phyloP scores from a whole-genome alignment of 2,888 invertebrate genomes.

The Acanthosepion esculentum region DNA sequence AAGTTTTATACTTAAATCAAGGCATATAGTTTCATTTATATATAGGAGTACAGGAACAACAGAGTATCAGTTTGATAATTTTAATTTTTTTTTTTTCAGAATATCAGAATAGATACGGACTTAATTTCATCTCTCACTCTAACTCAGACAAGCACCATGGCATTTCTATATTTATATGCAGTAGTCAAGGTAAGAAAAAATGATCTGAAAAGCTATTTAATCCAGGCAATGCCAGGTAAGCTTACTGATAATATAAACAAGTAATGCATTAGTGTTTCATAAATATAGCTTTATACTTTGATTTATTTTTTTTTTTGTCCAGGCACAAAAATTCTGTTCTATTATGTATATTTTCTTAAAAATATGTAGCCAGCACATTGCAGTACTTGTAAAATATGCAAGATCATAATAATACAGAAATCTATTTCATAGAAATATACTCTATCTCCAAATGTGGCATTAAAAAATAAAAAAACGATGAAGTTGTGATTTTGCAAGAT shows the following conservation, averaged over 20 bases:
- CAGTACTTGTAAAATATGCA: not conserved
- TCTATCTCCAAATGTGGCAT: not conserved
- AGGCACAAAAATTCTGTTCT: not conserved
- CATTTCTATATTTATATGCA: too few relatives aligned
- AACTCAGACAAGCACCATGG: too few relatives aligned
- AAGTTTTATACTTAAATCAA: too few relatives aligned
- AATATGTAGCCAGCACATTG: not conserved
- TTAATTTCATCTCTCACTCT: too few relatives aligned
- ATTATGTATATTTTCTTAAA: not conserved
- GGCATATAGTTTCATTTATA: too few relatives aligned
- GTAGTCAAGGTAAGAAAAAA: too few relatives aligned
- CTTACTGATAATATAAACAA: not conserved
- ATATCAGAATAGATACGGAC: too few relatives aligned
- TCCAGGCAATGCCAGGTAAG: not conserved
- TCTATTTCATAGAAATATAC: not conserved
- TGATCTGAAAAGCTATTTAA: too few relatives aligned
- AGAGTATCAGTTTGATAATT: too few relatives aligned
- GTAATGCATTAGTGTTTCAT: not conserved
- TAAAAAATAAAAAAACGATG: not conserved
- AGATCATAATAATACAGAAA: not conserved
- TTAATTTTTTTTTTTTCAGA: too few relatives aligned
- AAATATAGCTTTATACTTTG: not conserved
- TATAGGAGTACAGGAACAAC: too few relatives aligned
- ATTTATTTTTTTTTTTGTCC: not conserved
- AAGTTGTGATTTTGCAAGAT: slow-evolving; percentile 2